Conservation (phyloP, 2,113 vertebrate genomes). For the Picathartes gymnocephalus region DNA sequence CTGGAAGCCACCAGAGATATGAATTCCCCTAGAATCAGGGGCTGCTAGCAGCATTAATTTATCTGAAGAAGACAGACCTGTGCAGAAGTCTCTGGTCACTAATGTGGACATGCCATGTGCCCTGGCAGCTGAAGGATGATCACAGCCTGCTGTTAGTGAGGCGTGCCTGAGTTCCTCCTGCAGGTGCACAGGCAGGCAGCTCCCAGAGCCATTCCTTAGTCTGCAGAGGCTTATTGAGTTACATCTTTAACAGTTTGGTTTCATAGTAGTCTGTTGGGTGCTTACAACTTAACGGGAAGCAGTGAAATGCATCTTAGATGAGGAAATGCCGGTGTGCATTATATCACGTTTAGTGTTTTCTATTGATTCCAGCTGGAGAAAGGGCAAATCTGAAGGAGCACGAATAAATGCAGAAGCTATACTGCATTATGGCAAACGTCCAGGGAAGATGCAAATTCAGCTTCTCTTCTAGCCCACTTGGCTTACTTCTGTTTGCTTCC, state of each 20-base stretch:
- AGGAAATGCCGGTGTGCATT: constrained; percentile 32
- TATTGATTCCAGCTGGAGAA: constrained; percentile 26
- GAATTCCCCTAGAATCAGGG: background rate
- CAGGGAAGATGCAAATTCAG: background rate
- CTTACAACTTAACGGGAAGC: background rate
- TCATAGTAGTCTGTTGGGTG: background rate
- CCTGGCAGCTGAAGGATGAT: background rate
- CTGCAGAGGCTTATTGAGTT: background rate
- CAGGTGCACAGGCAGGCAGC: background rate
- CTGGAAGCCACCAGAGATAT: background rate
- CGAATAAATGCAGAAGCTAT: background rate
- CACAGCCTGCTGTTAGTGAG: rapidly evolving
- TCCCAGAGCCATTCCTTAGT: background rate
- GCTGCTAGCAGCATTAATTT: background rate
- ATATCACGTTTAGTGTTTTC: background rate
- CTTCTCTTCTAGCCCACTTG: background rate
- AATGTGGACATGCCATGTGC: rapidly evolving
- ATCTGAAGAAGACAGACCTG: background rate
- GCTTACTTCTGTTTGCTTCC: background rate
- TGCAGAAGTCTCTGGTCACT: background rate
- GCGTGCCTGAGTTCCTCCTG: background rate
- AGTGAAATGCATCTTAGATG: background rate
- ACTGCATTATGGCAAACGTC: background rate
- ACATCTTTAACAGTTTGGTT: background rate
- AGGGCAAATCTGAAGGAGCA: background rate